Conservation (phyloP, 92 coral and sea anemone species). For the Blastomussa wellsi region DNA sequence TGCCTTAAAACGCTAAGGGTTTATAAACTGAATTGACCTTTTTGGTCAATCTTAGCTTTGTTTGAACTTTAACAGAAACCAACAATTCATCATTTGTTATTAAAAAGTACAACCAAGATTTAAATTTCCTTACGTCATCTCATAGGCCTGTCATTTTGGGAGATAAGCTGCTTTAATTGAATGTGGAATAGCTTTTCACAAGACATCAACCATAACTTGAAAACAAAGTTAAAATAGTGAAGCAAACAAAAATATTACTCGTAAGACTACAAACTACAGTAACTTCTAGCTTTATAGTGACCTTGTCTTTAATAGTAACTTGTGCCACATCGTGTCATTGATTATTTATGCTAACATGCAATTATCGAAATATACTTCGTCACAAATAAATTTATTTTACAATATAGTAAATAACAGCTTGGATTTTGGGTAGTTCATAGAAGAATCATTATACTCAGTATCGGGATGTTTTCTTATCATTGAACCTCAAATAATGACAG, state of each 20-base stretch:
- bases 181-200: neutral
- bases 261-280: no score
- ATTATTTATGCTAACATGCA: no score
- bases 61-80: neutral
- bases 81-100: neutral
- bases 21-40: neutral
- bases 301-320: no score
- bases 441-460: neutral
- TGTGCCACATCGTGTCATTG: no score
- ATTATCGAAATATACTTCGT: neutral
- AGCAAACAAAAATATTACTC: neutral
- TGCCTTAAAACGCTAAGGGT: neutral
- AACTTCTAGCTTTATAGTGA: no score
- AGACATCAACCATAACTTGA: neutral
- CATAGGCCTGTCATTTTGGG: neutral
- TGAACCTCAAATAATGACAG: neutral
- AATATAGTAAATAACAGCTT: neutral
- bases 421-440: neutral
- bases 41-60: neutral
- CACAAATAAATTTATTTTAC: neutral
- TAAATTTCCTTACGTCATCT: neutral
- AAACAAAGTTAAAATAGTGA: neutral
- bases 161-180: neutral
- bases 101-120: neutral
- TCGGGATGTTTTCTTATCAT: neutral